phyloP scores from a whole-genome alignment of 2,113 vertebrate species.

The Paratilapia polleni region DNA sequence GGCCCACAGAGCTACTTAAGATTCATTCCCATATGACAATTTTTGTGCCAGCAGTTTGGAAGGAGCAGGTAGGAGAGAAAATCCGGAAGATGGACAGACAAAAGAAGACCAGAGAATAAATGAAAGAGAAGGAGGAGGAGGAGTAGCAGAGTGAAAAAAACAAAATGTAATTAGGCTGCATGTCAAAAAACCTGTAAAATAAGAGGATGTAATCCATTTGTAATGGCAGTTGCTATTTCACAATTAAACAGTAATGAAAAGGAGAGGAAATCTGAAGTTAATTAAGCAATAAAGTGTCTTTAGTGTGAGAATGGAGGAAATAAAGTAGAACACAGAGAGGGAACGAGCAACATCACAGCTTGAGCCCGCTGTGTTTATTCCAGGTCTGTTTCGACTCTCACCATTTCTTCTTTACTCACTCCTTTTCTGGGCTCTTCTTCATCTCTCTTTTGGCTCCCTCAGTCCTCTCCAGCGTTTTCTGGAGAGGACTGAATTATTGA shows the following conservation, averaged over 20 bases:
- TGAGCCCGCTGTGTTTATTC: not conserved
- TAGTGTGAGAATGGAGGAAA: not conserved
- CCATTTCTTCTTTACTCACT: not conserved
- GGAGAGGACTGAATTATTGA: constrained; percentile 50
- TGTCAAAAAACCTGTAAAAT: not conserved
- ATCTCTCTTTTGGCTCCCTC: constrained; percentile 23
- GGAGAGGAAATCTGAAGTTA: not conserved
- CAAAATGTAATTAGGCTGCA: not conserved
- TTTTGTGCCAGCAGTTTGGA: not conserved
- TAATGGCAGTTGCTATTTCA: not conserved
- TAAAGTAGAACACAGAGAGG: not conserved
- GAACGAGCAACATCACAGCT: not conserved
- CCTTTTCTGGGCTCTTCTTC: constrained; percentile 2
- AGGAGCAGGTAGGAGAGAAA: not conserved
- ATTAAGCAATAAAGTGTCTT: not conserved
- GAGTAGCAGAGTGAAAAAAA: not conserved
- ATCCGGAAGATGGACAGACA: not conserved
- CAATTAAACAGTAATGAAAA: not conserved
- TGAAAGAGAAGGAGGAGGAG: not conserved
- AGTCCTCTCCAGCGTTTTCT: constrained; percentile 41
- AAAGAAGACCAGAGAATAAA: not conserved
- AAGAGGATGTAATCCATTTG: constrained; percentile 13
- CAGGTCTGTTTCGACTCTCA: not conserved
- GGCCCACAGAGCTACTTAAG: constrained; percentile 1
- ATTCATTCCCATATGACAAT: not conserved